Conservation (phyloP, 2,113 vertebrate species). For the Himantopus leucocephalus region DNA sequence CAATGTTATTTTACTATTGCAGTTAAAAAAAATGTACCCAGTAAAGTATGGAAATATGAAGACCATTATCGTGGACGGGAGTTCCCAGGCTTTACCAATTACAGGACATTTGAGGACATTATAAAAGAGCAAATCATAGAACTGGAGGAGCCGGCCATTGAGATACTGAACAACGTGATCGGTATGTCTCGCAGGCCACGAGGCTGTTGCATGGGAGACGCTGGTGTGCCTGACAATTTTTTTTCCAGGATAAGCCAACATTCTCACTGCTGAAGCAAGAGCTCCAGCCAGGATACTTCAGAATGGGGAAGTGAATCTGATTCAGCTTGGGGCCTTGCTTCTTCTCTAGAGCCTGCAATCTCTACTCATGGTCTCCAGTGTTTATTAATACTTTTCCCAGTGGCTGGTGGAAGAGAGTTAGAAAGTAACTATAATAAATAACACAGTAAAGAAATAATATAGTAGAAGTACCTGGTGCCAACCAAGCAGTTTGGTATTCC, state of each 20-base stretch:
- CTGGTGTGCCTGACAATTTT: neutral
- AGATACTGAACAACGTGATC: constrained; percentile 61
- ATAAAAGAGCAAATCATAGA: constrained; percentile 76
- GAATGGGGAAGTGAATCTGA: neutral
- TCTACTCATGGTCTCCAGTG: neutral
- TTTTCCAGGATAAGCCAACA: neutral
- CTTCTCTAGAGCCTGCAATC: neutral
- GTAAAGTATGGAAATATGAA: constrained; percentile 69
- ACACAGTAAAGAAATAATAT: neutral
- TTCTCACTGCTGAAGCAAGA: neutral
- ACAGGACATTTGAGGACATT: constrained; percentile 83
- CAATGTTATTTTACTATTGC: neutral
- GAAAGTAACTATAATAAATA: neutral
- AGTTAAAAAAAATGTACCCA: constrained; percentile 64
- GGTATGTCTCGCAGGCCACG: constrained; percentile 5
- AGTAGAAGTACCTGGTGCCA: neutral
- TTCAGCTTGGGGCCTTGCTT: neutral
- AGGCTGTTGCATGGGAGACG: neutral
- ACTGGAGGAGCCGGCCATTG: constrained; percentile 81
- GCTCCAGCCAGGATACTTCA: neutral
- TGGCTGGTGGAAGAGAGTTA: neutral
- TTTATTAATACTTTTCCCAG: neutral
- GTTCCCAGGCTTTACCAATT: constrained; percentile 85
- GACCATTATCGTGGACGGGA: constrained; percentile 80
- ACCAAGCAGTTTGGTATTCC: neutral